A percentile compares a stretch with the other conserved stretches of the same genome.
Conservation (phyloP, 2,797 vertebrate genomes). For the Mastacembelus armatus region DNA sequence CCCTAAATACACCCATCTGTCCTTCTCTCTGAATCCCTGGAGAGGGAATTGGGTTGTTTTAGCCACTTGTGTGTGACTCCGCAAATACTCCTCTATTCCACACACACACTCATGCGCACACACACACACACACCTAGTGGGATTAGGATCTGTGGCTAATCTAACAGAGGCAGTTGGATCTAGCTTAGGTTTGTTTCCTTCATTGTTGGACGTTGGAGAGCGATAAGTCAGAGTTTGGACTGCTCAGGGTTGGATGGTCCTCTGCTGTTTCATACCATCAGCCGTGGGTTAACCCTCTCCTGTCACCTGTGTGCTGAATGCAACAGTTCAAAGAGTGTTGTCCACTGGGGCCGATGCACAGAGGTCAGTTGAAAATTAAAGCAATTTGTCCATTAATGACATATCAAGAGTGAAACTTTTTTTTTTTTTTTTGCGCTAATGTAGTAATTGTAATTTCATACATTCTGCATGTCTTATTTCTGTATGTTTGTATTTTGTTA, state of each 20-base stretch:
- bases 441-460: no score
- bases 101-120: slow-evolving; percentile 2
- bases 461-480: no score
- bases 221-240: slow-evolving; percentile 53
- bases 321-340: no score
- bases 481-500: no score
- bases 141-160: slow-evolving; percentile 52
- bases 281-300: slow-evolving; percentile 50
- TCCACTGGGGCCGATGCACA: no score
- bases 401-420: no score
- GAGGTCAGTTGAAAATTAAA: no score
- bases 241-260: slow-evolving; percentile 34
- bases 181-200: slow-evolving; percentile 55
- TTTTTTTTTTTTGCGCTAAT: no score
- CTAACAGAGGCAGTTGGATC: slow-evolving; percentile 58
- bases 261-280: slow-evolving; percentile 25
- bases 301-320: slow-evolving; percentile 26
- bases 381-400: no score
- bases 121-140: slow-evolving; percentile 31
- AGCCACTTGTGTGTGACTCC: slow-evolving; percentile 20
- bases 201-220: slow-evolving; percentile 57
- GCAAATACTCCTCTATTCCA: no score
- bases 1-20: background rate
- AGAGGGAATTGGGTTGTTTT: slow-evolving; percentile 41
- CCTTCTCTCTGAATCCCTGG: slow-evolving; percentile 19